phyloP scores from a whole-genome alignment of 2,888 invertebrate genomes.

The Lithosia quadra region DNA sequence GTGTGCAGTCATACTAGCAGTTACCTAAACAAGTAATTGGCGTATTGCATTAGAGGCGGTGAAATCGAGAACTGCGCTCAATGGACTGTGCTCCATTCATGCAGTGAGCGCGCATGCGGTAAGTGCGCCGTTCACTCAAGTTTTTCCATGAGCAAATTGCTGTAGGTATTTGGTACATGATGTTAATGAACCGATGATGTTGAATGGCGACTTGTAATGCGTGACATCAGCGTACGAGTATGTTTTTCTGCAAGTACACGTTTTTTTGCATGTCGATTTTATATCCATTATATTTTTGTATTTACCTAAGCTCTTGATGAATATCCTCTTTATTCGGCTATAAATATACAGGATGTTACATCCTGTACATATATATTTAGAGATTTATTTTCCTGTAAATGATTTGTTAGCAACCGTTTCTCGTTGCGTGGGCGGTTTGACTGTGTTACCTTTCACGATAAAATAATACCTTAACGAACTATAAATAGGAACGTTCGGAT shows the following conservation, averaged over 20 bases:
- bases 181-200: conserved; percentile 53
- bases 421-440: conserved; percentile 50
- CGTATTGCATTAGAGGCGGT: conserved; percentile 68
- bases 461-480: conserved; percentile 62
- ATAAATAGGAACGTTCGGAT: conserved; percentile 77
- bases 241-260: conserved; percentile 10
- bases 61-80: conserved; percentile 61
- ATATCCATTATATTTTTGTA: neutral
- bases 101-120: conserved; percentile 64
- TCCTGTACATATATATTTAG: conserved; percentile 15
- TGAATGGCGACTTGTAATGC: conserved; percentile 41
- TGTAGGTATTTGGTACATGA: conserved; percentile 47
- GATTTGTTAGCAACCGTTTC: conserved; percentile 31
- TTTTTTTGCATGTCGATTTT: conserved; percentile 9
- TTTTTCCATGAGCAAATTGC: conserved; percentile 60
- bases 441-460: conserved; percentile 68
- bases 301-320: conserved; percentile 8
- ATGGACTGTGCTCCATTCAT: conserved; percentile 78
- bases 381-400: conserved; percentile 29
- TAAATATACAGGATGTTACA: conserved; percentile 22
- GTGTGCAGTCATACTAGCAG: conserved; percentile 46
- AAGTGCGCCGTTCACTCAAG: conserved; percentile 62
- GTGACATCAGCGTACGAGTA: conserved; percentile 32
- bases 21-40: conserved; percentile 66
- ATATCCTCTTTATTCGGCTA: conserved; percentile 4